Conservation (phyloP, 2,113 vertebrate genomes). For the Ranitomeya variabilis region DNA sequence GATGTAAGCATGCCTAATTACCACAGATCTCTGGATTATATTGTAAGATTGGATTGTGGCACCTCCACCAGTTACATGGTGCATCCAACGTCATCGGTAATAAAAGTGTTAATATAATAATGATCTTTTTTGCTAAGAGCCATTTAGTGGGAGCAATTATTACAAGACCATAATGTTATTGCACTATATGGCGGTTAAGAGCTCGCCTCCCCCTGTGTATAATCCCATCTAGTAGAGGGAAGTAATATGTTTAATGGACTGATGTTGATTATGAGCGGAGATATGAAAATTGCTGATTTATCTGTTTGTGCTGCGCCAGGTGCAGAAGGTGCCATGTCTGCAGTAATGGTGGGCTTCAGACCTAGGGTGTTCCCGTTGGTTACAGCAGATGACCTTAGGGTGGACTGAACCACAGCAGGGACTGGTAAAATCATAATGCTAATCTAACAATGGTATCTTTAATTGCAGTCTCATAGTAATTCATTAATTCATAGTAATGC, state of each 20-base stretch:
- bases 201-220: neutral
- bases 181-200: neutral
- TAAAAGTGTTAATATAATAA: neutral
- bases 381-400: neutral
- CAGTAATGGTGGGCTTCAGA: neutral
- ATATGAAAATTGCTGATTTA: neutral
- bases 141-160: constrained; percentile 1
- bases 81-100: neutral
- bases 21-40: too few species aligned
- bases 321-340: neutral
- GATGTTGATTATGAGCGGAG: neutral
- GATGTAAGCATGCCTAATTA: too few species aligned
- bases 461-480: too few species aligned
- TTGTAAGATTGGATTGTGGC: neutral
- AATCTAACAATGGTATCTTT: neutral
- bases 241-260: neutral
- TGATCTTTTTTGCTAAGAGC: neutral
- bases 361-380: neutral
- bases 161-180: neutral
- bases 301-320: neutral
- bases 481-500: too few species aligned
- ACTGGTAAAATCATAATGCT: neutral
- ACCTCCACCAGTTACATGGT: neutral
- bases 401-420: too few species aligned
- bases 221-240: neutral